Base-by-base conservation (phyloP, 2,113 vertebrate genomes). In the Glaucidium brasilianum region DNA sequence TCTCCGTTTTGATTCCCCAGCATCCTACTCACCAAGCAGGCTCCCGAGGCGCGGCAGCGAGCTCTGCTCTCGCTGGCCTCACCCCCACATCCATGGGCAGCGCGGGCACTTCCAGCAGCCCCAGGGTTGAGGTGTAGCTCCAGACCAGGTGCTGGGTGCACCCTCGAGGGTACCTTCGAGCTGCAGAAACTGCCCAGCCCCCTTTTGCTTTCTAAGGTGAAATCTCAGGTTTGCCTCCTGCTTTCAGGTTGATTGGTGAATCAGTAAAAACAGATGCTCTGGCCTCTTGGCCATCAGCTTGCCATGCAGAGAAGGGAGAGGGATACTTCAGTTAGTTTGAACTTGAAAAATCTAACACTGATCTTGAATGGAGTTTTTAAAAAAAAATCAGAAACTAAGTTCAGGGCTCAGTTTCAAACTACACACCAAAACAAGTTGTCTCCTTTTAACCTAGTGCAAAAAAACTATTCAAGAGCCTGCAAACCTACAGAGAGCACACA, bases 91-190 rank as follows among this genome's bases (percentile, higher is more conserved):
- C 64, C 30, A 47, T 0, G 7, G 69, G 49, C 41, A 81, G 10
- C 10, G 4, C 0, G 1, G 26, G 59, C 17, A 45, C 12, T 9
- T 50, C 59, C 69, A 71, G 49, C 69, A 71, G 49, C 15, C 14
- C 27, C 25, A 2, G 2, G 15, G 2, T 0, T 8, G n/a, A 59
- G 64, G 12, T 2, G 10, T 0, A 47, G 71, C 41, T 76, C 62
- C 0, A 0, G 5, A 23, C 4, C 10, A 8, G 85, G 47, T 3
- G 3, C 41, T 9, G 26, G 12, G 18, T 16, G 19, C 47, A 59
- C n/a, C 32, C 9, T 4, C 0, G 3, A n/a, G 45, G 67, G 34
- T 58, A 35, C 17, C 3, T 4, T 30, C 41, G 59, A 64, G 69
- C 43, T 68, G 53, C 49, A 66, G 62, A 10, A 73, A 21, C 37